phyloP scores from a whole-genome alignment of 2,113 vertebrate species.

The Pygoscelis antarcticus region DNA sequence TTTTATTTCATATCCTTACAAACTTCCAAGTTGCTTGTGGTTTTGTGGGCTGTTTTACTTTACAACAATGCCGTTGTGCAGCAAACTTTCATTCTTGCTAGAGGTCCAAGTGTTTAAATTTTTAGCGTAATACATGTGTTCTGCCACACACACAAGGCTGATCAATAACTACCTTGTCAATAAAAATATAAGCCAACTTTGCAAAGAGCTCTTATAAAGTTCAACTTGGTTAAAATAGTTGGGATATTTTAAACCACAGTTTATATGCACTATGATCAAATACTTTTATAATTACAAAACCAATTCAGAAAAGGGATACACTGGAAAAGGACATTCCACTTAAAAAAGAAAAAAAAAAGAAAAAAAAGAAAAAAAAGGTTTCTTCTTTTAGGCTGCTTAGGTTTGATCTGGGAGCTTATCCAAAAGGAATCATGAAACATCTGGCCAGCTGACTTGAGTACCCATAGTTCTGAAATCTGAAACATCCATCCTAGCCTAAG shows the following conservation, averaged over 20 bases:
- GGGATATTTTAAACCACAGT: neutral
- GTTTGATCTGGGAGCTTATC: neutral
- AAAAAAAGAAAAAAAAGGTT: neutral
- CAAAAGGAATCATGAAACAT: neutral
- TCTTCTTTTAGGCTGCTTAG: neutral
- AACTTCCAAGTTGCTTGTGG: neutral
- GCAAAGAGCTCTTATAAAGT: neutral
- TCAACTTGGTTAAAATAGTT: neutral
- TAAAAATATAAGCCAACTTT: neutral
- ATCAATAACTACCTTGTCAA: neutral
- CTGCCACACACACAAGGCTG: neutral
- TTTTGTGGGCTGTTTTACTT: neutral
- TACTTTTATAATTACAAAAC: neutral
- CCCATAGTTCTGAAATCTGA: neutral
- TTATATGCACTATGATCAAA: neutral
- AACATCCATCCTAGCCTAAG: neutral
- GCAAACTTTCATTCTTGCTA: neutral
- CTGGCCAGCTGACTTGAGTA: neutral
- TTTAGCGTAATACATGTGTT: neutral
- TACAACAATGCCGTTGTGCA: neutral
- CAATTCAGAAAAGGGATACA: neutral
- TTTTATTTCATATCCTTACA: neutral
- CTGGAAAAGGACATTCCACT: neutral
- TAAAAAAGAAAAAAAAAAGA: too few species aligned
- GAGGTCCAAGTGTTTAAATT: neutral